These are phyloP conservation scores for Entomobrya multifasciata DNA, from an alignment of 2,888 invertebrate genomes.

Conservation along the genomic window DNA sequence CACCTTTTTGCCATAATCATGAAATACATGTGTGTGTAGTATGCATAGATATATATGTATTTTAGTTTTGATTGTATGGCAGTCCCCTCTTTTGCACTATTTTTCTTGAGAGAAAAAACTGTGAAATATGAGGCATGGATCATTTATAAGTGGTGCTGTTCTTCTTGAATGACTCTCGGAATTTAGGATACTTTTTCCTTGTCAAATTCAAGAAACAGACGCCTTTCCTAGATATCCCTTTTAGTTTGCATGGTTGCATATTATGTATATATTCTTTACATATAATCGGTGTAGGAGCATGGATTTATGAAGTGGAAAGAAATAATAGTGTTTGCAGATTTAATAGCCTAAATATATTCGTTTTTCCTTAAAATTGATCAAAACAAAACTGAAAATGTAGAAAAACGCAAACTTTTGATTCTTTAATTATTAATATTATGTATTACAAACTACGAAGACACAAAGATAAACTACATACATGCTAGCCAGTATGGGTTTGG, in stretches of 20 bases:
- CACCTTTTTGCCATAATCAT: constrained; percentile 13
- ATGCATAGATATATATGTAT: background rate
- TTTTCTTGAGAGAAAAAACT: constrained; percentile 21
- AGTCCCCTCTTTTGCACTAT: constrained; percentile 28
- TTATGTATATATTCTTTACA: background rate
- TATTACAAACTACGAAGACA: too few species aligned
- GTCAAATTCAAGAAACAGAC: constrained; percentile 47
- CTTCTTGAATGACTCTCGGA: constrained; percentile 62
- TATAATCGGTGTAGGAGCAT: too few species aligned
- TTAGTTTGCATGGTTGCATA: background rate
- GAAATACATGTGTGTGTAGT: constrained; percentile 1
- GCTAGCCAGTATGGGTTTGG: too few species aligned
- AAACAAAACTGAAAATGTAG: too few species aligned
- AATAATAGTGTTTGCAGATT: too few species aligned
- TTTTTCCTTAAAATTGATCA: too few species aligned
- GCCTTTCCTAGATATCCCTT: background rate
- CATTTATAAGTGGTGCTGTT: constrained; percentile 60
- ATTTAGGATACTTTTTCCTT: constrained; percentile 57
- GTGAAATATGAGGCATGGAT: constrained; percentile 56
- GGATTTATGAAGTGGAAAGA: too few species aligned
- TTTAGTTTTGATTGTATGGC: constrained; percentile 27
- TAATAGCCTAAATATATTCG: too few species aligned
- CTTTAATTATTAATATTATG: too few species aligned
- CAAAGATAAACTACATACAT: too few species aligned
- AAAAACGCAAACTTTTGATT: too few species aligned